A percentile compares a stretch with the other conserved stretches of the same genome.
Evolutionary conservation across 2,888 invertebrate genomes (phyloP).

Genomic region (Limulus polyphemus): DNA sequence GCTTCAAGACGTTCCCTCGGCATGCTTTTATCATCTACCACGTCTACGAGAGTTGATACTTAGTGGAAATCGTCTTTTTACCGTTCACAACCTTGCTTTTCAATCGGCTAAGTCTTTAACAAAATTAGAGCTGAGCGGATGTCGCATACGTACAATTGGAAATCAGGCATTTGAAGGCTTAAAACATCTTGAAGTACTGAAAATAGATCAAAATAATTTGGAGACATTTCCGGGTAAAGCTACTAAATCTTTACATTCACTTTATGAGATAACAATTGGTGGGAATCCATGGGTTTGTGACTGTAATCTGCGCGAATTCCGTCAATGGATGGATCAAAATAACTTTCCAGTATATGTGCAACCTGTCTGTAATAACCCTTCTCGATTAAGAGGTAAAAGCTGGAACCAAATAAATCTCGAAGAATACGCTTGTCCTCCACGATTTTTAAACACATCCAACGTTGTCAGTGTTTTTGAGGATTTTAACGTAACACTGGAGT

Average conservation of each 20-base stretch:
- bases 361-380: constrained; percentile 19
- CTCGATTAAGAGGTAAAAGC: constrained; percentile 16
- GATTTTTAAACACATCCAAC: constrained; percentile 22
- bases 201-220: constrained; percentile 66
- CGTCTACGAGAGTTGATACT: constrained; percentile 65
- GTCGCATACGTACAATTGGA: constrained; percentile 48
- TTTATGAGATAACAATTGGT: constrained; percentile 21
- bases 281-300: constrained; percentile 24
- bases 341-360: constrained; percentile 21
- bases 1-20: constrained; percentile 63
- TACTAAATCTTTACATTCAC: constrained; percentile 16
- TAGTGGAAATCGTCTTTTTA: constrained; percentile 63
- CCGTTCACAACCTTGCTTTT: constrained; percentile 19
- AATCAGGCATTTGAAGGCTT: constrained; percentile 67
- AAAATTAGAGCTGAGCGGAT: constrained; percentile 68
- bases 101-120: constrained; percentile 32
- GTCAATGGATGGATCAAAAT: constrained; percentile 19
- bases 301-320: constrained; percentile 20
- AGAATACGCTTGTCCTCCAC: constrained; percentile 22
- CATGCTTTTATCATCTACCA: constrained; percentile 62
- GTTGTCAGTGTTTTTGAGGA: constrained; percentile 22
- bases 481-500: constrained; percentile 22
- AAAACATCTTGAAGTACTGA: constrained; percentile 59
- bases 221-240: constrained; percentile 50
- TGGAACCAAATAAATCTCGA: constrained; percentile 19